Evolutionary conservation across 2,888 invertebrate species (phyloP).

Genomic region (Gasteruption jaculator): DNA sequence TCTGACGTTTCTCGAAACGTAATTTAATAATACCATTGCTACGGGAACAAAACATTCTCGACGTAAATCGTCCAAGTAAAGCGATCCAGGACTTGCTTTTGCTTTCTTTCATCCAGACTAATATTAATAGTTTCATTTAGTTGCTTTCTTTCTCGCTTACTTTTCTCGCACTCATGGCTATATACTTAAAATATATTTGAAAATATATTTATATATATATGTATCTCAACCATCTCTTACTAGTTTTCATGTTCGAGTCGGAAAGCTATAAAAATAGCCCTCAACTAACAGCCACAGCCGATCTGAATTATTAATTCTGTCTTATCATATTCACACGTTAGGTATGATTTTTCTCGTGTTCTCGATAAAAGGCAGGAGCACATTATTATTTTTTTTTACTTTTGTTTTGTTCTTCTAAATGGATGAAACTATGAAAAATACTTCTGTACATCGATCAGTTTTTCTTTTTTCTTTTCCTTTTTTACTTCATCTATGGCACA

Average conservation of each 20-base stretch:
- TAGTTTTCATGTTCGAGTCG: slow-evolving; percentile 43
- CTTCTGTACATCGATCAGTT: slow-evolving; percentile 33
- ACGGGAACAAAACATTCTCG: too few relatives aligned
- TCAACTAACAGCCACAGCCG: slow-evolving; percentile 49
- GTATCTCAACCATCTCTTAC: slow-evolving; percentile 41
- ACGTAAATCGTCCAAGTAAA: too few relatives aligned
- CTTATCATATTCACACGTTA: slow-evolving; percentile 46
- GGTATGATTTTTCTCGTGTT: slow-evolving; percentile 46
- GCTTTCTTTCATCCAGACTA: too few relatives aligned
- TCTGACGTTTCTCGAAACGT: too few relatives aligned
- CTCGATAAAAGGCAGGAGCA: slow-evolving; percentile 15
- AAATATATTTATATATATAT: too few relatives aligned
- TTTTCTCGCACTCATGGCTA: slow-evolving; percentile 29
- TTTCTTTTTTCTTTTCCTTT: slow-evolving; percentile 5
- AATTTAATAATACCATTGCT: too few relatives aligned
- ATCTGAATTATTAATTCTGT: slow-evolving; percentile 42
- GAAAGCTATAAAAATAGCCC: slow-evolving; percentile 52
- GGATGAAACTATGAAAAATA: slow-evolving; percentile 46
- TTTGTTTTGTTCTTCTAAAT: slow-evolving; percentile 14
- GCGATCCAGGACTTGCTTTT: too few relatives aligned
- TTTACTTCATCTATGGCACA: slow-evolving; percentile 33
- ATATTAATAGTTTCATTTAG: too few relatives aligned
- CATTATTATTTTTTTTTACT: slow-evolving; percentile 6
- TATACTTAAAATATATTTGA: slow-evolving; percentile 48
- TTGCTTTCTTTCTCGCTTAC: too few relatives aligned